Base-by-base conservation (phyloP, 2,113 vertebrate genomes). In the Calypte anna region DNA sequence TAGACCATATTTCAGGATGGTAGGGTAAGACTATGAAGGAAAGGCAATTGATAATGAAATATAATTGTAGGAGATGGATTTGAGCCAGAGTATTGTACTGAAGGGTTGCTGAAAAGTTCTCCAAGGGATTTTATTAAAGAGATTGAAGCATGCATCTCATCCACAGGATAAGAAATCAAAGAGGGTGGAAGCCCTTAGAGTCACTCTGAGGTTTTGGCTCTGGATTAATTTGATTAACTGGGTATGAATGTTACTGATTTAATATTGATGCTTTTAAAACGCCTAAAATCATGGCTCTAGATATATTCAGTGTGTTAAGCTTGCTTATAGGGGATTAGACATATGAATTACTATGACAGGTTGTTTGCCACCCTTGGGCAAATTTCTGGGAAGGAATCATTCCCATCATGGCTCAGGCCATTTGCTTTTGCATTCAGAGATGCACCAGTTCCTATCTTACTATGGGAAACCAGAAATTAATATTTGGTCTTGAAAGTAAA, bases 191-290 rank as follows among this genome's bases (percentile, higher is more conserved):
- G 40, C 50, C 88, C 61, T 91, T 61, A 75, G 79, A 96, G 80
- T 77, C 55, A 27, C 54, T 84, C 73, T 91, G 90, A 93, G 91
- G 90, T 95, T 96, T 94, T 95, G 87, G 86, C 91, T 92, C 72
- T 82, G 82, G 48, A 74, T 79, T 88, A 7, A 21, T 90, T 93
- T 91, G 88, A 83, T 93, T 95, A 90, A 74, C 79, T 67, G 68
- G 22, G 22, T 88, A 78, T 78, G 79, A 81, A 83, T 54, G 61
- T 74, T 78, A 31, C 59, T 59, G 61, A 86, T 86, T 93, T 90
- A 93, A 80, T 91, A 88, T 38, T 77, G 69, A 86, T 86, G 57
- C 40, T 61, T 80, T 80, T 86, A 90, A 64, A 94, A 61, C 48
- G 90, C 61, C 88, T 57, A 8, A 74, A 74, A 63, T 67, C 61